A percentile compares a stretch with the other conserved stretches of the same genome.
Evolutionary conservation across 2,888 invertebrate species (phyloP).

Genomic region (Phaonia tiefii): DNA sequence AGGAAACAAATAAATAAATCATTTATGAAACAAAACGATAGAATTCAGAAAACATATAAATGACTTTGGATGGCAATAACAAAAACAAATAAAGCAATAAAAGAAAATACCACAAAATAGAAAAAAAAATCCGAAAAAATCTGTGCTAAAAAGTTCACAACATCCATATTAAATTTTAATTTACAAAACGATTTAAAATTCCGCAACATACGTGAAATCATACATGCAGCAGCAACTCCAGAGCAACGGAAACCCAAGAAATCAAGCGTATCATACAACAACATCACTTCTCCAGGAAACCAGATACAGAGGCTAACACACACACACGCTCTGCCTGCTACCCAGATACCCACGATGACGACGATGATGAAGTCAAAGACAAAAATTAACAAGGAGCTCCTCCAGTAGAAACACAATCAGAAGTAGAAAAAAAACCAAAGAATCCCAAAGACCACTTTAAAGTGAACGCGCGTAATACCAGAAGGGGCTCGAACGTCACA

Average conservation of each 20-base stretch:
- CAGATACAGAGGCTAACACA: not conserved
- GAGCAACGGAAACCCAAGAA: no score
- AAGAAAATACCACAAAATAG: not conserved
- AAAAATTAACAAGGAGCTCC: slow-evolving; percentile 6
- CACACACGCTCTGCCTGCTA: slow-evolving; percentile 1
- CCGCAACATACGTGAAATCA: not conserved
- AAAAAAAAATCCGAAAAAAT: not conserved
- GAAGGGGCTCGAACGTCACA: slow-evolving; percentile 35
- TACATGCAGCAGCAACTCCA: no score
- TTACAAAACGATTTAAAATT: slow-evolving; percentile 4
- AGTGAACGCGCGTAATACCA: slow-evolving; percentile 33
- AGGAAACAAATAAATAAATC: slow-evolving; percentile 5
- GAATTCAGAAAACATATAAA: not conserved
- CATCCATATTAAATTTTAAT: not conserved
- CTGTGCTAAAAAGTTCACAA: slow-evolving; percentile 11
- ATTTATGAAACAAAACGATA: slow-evolving; percentile 6
- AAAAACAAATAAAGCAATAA: not conserved
- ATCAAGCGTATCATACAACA: no score
- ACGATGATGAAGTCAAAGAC: slow-evolving; percentile 3
- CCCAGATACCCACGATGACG: not conserved
- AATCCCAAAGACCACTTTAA: slow-evolving; percentile 14
- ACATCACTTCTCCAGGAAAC: not conserved
- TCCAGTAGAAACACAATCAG: not conserved
- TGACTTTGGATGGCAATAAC: no score
- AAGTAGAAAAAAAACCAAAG: not conserved